Conservation (phyloP, 2,888 invertebrate genomes). For the Sesia apiformis region DNA sequence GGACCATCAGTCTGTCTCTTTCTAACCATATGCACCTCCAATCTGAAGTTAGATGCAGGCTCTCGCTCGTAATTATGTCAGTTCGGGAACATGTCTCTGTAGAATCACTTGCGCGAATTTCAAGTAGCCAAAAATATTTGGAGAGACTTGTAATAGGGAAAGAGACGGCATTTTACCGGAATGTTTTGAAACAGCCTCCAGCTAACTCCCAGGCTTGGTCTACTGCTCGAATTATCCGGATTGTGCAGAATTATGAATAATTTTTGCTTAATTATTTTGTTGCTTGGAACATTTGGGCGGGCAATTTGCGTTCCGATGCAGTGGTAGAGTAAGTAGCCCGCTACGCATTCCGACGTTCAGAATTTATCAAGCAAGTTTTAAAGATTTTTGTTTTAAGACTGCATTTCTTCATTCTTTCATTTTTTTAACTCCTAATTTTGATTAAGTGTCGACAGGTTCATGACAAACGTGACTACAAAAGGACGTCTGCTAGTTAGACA, state of each 20-base stretch:
- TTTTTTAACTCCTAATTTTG: no score
- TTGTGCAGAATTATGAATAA: slow-evolving; percentile 20
- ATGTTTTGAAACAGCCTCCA: slow-evolving; percentile 28
- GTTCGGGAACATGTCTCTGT: background rate
- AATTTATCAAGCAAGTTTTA: no score
- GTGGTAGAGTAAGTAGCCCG: no score
- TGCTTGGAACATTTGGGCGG: slow-evolving; percentile 24
- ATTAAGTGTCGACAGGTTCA: no score
- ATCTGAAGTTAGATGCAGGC: background rate
- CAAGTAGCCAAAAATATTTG: background rate
- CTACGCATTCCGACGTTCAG: no score
- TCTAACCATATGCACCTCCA: slow-evolving; percentile 18
- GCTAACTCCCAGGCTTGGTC: slow-evolving; percentile 46
- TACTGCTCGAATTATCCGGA: slow-evolving; percentile 17
- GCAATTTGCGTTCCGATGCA: slow-evolving; percentile 4
- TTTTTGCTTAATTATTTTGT: slow-evolving; percentile 18
- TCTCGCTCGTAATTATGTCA: background rate
- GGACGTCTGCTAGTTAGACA: no score
- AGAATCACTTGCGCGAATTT: background rate
- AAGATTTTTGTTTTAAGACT: no score
- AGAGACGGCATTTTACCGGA: slow-evolving; percentile 5
- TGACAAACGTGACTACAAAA: no score
- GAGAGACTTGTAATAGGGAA: slow-evolving; percentile 9
- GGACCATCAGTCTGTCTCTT: slow-evolving; percentile 17
- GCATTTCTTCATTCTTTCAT: no score